A percentile compares a stretch with the other conserved stretches of the same genome.
Evolutionary conservation across 92 coral and sea anemone species (phyloP).

Genomic region (Epizoanthus fatuus): DNA sequence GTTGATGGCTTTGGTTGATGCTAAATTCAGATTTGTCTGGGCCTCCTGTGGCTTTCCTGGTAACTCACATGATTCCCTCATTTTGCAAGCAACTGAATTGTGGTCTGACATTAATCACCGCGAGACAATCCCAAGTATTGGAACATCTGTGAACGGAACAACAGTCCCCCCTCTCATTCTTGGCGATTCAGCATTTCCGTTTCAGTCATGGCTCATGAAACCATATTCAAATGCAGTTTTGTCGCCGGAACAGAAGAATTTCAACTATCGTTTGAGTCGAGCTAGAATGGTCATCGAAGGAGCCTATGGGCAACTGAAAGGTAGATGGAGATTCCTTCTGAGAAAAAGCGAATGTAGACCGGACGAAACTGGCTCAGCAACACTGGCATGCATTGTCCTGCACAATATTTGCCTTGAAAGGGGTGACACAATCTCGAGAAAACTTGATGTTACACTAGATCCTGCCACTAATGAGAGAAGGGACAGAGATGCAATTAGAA

Average conservation of each 20-base stretch:
- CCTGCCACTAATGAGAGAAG: too few relatives aligned
- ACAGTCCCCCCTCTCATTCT: too few relatives aligned
- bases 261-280: slow-evolving; percentile 15
- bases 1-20: not conserved
- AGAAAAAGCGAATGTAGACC: slow-evolving; percentile 13
- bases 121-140: too few relatives aligned
- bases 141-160: too few relatives aligned
- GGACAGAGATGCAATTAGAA: too few relatives aligned
- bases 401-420: slow-evolving; percentile 3
- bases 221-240: too few relatives aligned
- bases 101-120: too few relatives aligned
- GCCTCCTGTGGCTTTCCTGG: slow-evolving; percentile 22
- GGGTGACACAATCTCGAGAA: not conserved
- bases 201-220: too few relatives aligned
- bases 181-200: too few relatives aligned
- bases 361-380: slow-evolving; percentile 2
- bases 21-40: slow-evolving; percentile 26
- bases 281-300: slow-evolving; percentile 38
- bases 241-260: not conserved
- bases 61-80: not conserved
- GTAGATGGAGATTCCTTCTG: slow-evolving; percentile 31
- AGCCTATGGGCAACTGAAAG: slow-evolving; percentile 38
- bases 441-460: too few relatives aligned
- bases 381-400: slow-evolving; percentile 16
- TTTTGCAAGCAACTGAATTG: too few relatives aligned